These are phyloP conservation scores for Lithophane leautieri DNA, from an alignment of 2,888 invertebrate genomes.

Conservation along the genomic window DNA sequence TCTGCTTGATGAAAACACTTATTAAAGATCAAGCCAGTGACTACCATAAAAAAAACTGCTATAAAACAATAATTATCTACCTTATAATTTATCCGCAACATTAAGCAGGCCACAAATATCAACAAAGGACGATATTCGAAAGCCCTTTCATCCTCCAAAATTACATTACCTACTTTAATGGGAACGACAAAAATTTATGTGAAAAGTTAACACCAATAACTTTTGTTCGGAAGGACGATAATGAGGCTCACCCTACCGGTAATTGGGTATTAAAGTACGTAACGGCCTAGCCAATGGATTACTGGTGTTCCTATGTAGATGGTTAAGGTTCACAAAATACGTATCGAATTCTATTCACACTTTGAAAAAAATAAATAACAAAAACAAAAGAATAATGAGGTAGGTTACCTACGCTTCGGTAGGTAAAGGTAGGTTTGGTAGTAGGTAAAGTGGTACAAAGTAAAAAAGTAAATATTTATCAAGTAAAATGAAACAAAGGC, in stretches of 20 bases:
- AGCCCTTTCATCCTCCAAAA: conserved; percentile 69
- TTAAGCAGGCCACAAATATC: conserved; percentile 35
- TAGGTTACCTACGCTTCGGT: not conserved
- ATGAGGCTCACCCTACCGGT: conserved; percentile 49
- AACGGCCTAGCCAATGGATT: conserved; percentile 27
- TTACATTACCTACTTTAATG: conserved; percentile 80
- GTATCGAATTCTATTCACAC: no score
- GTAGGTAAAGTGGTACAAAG: not conserved
- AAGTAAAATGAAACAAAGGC: not conserved
- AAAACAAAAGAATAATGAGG: conserved; percentile 8
- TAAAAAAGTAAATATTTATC: conserved; percentile 20
- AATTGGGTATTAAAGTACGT: conserved; percentile 42
- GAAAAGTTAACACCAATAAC: conserved; percentile 78
- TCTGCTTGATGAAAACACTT: conserved; percentile 7
- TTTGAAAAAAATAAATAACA: conserved; percentile 12
- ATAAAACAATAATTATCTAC: conserved; percentile 5
- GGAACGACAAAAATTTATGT: conserved; percentile 85
- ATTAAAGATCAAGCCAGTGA: conserved; percentile 15
- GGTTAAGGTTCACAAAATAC: not conserved
- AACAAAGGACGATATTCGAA: conserved; percentile 58
- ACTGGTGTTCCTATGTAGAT: not conserved
- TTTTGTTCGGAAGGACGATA: conserved; percentile 67
- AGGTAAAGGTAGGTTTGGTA: no score
- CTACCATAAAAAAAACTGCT: conserved; percentile 4
- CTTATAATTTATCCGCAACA: conserved; percentile 36